phyloP scores from a whole-genome alignment of 1,140 invertebrate genomes.

The Scaptodrosophila lebanonensis region DNA sequence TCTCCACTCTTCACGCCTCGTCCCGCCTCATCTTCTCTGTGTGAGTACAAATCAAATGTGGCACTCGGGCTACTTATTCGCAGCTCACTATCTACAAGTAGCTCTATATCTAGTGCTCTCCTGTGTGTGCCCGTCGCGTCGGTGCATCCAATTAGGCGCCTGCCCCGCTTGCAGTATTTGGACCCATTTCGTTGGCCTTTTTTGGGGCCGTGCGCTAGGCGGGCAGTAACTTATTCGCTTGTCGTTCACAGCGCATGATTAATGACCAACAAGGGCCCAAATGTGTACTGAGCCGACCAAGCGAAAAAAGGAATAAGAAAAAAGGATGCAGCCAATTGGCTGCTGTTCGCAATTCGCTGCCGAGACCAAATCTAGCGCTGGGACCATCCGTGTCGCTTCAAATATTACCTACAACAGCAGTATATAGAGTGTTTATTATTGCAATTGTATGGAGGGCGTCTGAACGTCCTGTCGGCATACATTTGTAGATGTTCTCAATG shows the following conservation, averaged over 20 bases:
- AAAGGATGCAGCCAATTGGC: constrained; percentile 34
- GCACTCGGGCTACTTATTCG: neutral
- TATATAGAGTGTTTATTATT: too few relatives aligned
- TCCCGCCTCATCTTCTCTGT: too few relatives aligned
- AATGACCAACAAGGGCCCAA: constrained; percentile 69
- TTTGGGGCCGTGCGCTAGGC: constrained; percentile 60
- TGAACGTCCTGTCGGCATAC: too few relatives aligned
- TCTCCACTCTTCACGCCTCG: constrained; percentile 45
- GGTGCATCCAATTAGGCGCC: neutral
- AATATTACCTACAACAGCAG: too few relatives aligned
- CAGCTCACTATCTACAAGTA: neutral
- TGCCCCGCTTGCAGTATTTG: constrained; percentile 41
- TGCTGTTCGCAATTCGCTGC: constrained; percentile 35
- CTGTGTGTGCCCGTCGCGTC: neutral
- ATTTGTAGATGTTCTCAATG: too few relatives aligned
- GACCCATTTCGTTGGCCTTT: constrained; percentile 62
- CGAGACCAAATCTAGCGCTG: constrained; percentile 27
- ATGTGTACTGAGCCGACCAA: constrained; percentile 21
- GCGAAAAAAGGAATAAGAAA: neutral
- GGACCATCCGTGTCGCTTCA: too few relatives aligned
- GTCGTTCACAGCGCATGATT: constrained; percentile 72
- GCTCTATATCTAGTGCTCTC: neutral
- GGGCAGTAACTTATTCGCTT: constrained; percentile 65
- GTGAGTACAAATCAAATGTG: constrained; percentile 20
- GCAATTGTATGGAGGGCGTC: too few relatives aligned